Conservation (phyloP, 2,113 vertebrate species). For the Perca flavescens region DNA sequence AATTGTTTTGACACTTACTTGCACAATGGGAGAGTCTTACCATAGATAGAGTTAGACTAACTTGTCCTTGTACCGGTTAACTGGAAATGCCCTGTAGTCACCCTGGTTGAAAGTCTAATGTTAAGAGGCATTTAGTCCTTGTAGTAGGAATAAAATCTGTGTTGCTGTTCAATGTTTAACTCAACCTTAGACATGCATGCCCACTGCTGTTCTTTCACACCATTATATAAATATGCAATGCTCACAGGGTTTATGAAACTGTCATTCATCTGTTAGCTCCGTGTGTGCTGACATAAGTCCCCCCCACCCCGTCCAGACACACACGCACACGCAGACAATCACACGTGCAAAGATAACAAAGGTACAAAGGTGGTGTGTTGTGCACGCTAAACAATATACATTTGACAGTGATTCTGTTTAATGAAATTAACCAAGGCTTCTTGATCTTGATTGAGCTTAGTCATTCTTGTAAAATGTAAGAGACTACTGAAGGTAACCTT, state of each 20-base stretch:
- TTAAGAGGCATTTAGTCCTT: conserved; percentile 9
- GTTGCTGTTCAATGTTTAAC: conserved; percentile 61
- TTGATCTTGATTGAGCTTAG: not conserved
- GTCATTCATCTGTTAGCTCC: conserved; percentile 31
- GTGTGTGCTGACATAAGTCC: conserved; percentile 25
- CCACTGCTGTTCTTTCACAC: conserved; percentile 16
- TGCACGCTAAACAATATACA: not conserved
- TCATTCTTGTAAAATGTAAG: not conserved
- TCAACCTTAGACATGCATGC: not conserved
- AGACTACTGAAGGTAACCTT: not conserved
- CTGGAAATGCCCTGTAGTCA: conserved; percentile 28
- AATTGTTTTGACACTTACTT: conserved; percentile 13
- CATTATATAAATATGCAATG: conserved; percentile 33
- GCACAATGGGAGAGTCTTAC: not conserved
- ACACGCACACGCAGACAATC: not conserved
- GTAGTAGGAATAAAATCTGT: conserved; percentile 21
- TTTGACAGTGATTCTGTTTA: not conserved
- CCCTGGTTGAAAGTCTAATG: not conserved
- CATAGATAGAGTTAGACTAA: not conserved
- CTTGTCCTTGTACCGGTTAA: conserved; percentile 29
- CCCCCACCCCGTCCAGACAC: not conserved
- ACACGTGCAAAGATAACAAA: conserved; percentile 4
- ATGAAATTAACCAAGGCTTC: not conserved
- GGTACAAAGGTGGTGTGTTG: not conserved
- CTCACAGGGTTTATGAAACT: conserved; percentile 40